Conservation (phyloP, 2,888 invertebrate species). For the Priocnemis perturbator region DNA sequence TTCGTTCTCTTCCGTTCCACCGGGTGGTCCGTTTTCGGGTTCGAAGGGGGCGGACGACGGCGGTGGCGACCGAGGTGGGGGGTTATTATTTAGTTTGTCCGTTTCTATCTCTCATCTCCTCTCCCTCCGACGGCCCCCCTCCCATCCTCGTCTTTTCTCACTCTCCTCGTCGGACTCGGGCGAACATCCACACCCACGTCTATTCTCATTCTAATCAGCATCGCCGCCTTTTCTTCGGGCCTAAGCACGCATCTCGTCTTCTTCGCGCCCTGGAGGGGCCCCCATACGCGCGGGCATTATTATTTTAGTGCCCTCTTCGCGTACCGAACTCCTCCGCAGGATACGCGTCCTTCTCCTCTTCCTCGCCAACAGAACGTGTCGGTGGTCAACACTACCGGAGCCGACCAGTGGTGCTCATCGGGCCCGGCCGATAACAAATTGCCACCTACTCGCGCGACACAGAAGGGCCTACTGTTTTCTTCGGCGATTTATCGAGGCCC, state of each 20-base stretch:
- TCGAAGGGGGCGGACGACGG: slow-evolving; percentile 53
- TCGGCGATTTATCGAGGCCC: slow-evolving; percentile 21
- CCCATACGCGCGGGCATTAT: slow-evolving; percentile 53
- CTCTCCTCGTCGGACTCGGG: slow-evolving; percentile 35
- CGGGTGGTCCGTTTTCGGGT: slow-evolving; percentile 71
- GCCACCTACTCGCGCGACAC: not conserved
- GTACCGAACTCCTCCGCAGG: slow-evolving; percentile 47
- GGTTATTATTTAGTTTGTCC: slow-evolving; percentile 74
- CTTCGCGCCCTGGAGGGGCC: slow-evolving; percentile 34
- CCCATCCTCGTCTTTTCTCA: slow-evolving; percentile 13
- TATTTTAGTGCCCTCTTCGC: slow-evolving; percentile 60
- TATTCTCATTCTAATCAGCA: slow-evolving; percentile 72
- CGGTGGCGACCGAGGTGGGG: slow-evolving; percentile 48
- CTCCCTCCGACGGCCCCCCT: slow-evolving; percentile 33
- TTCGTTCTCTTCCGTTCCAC: slow-evolving; percentile 62
- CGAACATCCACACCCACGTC: slow-evolving; percentile 66
- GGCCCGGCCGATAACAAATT: slow-evolving; percentile 9
- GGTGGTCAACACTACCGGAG: slow-evolving; percentile 39
- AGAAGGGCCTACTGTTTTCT: slow-evolving; percentile 6
- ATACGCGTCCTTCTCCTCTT: slow-evolving; percentile 33
- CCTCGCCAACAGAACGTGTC: slow-evolving; percentile 24
- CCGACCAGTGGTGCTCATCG: slow-evolving; percentile 45
- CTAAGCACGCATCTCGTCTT: slow-evolving; percentile 51
- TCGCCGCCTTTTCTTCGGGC: slow-evolving; percentile 58
- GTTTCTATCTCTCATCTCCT: slow-evolving; percentile 72